Evolutionary conservation across 2,113 vertebrate genomes (phyloP).

Genomic region (Neodon shergylaensis): DNA sequence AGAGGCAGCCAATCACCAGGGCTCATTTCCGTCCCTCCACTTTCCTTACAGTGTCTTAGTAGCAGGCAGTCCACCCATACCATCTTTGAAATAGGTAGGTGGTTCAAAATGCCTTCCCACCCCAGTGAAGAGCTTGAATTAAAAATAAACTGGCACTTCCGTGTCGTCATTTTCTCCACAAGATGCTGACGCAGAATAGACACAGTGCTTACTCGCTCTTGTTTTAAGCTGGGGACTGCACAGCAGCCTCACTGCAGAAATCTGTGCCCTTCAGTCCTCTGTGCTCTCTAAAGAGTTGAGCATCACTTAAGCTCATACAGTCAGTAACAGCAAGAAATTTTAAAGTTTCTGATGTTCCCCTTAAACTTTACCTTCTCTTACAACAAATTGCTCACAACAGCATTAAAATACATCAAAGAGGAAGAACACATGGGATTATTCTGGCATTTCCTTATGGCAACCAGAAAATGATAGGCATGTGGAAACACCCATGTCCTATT

Average conservation of each 20-base stretch:
- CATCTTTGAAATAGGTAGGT: conserved; percentile 90
- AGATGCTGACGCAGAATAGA: conserved; percentile 80
- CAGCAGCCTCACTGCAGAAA: conserved; percentile 72
- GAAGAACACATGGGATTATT: not conserved
- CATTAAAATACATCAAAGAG: not conserved
- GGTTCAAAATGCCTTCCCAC: conserved; percentile 83
- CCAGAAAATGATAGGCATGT: not conserved
- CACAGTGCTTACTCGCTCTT: conserved; percentile 71
- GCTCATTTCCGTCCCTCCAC: conserved; percentile 92
- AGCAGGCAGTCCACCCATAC: conserved; percentile 91
- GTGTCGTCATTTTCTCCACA: conserved; percentile 82
- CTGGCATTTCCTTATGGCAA: not conserved
- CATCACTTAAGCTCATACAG: conserved; percentile 45
- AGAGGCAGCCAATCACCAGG: conserved; percentile 90
- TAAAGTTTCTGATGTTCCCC: not conserved
- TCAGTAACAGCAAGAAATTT: not conserved
- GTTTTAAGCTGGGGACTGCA: conserved; percentile 78
- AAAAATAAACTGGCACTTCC: conserved; percentile 83
- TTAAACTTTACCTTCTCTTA: not conserved
- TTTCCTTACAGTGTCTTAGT: conserved; percentile 90
- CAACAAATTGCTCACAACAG: not conserved
- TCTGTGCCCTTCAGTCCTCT: conserved; percentile 67
- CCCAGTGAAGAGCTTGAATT: conserved; percentile 84
- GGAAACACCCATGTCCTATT: not conserved
- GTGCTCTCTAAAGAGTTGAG: conserved; percentile 55